Base-by-base conservation (phyloP, 2,797 vertebrate genomes). In the Arrhamphus sclerolepis region DNA sequence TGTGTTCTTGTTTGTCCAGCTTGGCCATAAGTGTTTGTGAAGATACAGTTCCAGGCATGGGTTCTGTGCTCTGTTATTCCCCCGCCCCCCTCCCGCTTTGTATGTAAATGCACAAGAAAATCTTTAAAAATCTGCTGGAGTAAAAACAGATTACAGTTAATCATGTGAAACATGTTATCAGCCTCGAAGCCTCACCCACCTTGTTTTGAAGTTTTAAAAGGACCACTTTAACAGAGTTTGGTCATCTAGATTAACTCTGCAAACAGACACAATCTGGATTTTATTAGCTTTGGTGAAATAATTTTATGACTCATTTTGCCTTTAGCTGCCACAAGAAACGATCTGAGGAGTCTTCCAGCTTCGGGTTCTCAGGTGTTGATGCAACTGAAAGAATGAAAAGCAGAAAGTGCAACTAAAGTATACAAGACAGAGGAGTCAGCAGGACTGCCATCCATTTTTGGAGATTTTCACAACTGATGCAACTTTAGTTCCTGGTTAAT, bases 121-220 rank as follows among this genome's bases (percentile, higher is more conserved):
- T 3, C 24, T 26, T 26, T 2, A 26, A 26, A 26, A 6, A 26
- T 6, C 24, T 26, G 2, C 17, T 42, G 34, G 10, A 39, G 9
- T 42, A 42, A 17, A 42, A 3, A 3, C 40, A 41, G 7, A 16
- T 41, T 41, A 41, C 17, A n/a, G 7, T 38, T 13, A 38, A 51
- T 44, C 6, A 2, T 56, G 24, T 64, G 6, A 16, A 38, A 1
- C 34, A 38, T 14, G 13, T 38, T 38, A 38, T 14, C 13, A 38
- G 20, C 24, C 39, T 1, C 50, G 62, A 56, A 38, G 20, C 24
- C 39, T 1, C 50, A 64, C 51, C 46, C 29, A n/a, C 50, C 21
- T 56, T 74, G 62, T 62, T 66, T 54, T 65, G 62, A 0, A 55
- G 64, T 64, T 79, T 76, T 6, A 16, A 48, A 13, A 41, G 6